phyloP scores from a whole-genome alignment of 2,797 vertebrate genomes.

The Ptychadena robeensis region DNA sequence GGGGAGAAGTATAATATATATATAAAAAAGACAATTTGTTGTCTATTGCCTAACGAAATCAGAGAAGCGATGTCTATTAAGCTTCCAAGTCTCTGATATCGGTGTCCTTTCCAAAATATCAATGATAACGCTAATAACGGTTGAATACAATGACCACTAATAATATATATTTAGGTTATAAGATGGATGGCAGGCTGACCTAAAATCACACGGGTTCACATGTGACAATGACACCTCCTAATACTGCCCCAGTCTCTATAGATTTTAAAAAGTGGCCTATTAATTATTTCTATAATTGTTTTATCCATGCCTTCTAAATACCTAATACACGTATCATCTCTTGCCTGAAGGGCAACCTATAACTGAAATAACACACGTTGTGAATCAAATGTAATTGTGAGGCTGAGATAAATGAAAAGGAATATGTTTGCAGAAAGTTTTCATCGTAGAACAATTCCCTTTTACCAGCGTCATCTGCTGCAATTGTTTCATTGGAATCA shows the following conservation, averaged over 20 bases:
- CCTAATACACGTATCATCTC: background rate
- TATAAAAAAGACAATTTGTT: background rate
- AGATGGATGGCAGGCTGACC: background rate
- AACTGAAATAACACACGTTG: background rate
- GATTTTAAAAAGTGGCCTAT: too few species aligned
- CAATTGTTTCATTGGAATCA: background rate
- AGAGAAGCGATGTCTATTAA: too few species aligned
- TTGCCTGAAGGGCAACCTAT: background rate
- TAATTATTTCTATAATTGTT: too few species aligned
- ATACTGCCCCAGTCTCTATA: too few species aligned
- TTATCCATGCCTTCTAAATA: too few species aligned
- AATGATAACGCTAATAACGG: too few species aligned
- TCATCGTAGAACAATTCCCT: too few species aligned
- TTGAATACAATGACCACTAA: too few species aligned
- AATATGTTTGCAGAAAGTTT: background rate
- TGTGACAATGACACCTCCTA: background rate
- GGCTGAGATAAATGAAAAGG: background rate
- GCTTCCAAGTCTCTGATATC: too few species aligned
- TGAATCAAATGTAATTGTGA: background rate
- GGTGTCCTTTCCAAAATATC: too few species aligned
- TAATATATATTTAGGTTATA: too few species aligned
- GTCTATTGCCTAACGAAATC: background rate
- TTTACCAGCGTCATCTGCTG: background rate
- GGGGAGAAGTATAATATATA: too few species aligned
- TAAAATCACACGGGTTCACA: background rate